Base-by-base conservation (phyloP, 2,797 vertebrate species). In the Muscicapa striata region DNA sequence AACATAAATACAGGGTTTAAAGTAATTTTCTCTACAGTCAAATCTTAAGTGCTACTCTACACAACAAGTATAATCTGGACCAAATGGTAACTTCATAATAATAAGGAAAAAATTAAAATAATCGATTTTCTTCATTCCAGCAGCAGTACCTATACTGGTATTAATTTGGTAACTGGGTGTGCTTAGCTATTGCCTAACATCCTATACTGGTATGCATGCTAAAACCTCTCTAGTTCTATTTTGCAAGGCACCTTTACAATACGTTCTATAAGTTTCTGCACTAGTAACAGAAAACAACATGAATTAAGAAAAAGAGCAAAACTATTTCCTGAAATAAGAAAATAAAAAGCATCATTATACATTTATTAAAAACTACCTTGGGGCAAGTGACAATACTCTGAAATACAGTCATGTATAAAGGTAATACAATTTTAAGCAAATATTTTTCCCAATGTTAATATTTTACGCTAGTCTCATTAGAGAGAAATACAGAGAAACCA, bases 221-320 rank as follows among this genome's bases (percentile, higher is more conserved):
- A 97, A 98, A 97, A 95, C 86, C 95, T 97, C 97, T 96, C 96
- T 98, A 97, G 96, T 92, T 97, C 98, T 97, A 98, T 97, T 97
- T 97, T 97, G 97, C 98, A 99, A 99, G 98, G 98, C 98, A 99
- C 98, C 98, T 98, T 98, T 98, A 98, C 95, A 97, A 95, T 97
- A 97, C 18, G 66, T 96, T 97, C 94, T 97, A 96, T 97, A 97
- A 93, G 54, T 93, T 96, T 97, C 46, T 55, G 87, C 86, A 94
- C 93, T 94, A 97, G 54, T 59, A 97, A 96, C 63, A 87, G 95
- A 97, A 97, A 96, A 92, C 34, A 67, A 48, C 34, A 87, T 82
- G 87, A 94, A 94, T 89, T 77, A 94, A 96, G 77, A 94, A 66
- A 91, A 94, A 92, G 95, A 97, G 81, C 15, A 94, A 94, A 97